Percentiles rank a stretch among this genome's conserved stretches.
Conservation (phyloP, 2,113 vertebrate genomes). For the Prunella himalayana region DNA sequence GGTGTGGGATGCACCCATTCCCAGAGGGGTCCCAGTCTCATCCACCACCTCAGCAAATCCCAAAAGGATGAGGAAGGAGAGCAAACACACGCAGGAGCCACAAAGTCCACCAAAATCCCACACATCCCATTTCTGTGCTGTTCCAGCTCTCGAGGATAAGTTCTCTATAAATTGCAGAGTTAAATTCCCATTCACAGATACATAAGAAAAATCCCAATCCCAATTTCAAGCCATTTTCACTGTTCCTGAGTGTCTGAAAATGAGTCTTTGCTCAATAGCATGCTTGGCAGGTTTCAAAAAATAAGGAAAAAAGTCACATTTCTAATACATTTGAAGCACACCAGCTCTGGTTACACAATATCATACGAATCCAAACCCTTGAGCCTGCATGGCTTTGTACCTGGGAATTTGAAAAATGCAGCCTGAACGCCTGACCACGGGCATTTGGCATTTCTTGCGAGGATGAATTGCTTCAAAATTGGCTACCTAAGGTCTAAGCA, state of each 20-base stretch:
- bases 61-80: not conserved
- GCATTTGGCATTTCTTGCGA: not conserved
- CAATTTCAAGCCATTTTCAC: not conserved
- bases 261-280: not conserved
- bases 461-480: conserved; percentile 43
- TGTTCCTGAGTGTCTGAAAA: not conserved
- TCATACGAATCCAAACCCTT: not conserved
- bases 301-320: not conserved
- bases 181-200: not conserved
- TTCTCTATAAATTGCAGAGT: not conserved
- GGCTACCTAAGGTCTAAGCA: conserved; percentile 56
- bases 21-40: not conserved
- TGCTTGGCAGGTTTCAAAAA: not conserved
- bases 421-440: not conserved
- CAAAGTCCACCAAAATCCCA: not conserved
- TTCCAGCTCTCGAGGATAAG: not conserved
- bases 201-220: not conserved
- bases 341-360: not conserved
- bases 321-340: not conserved
- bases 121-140: not conserved
- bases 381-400: not conserved
- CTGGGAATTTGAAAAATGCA: not conserved
- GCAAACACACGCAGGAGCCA: fast-evolving
- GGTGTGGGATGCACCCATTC: fast-evolving
- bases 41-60: not conserved